Evolutionary conservation across 1,140 invertebrate genomes (phyloP).

Genomic region (Hylaeus volcanicus): DNA sequence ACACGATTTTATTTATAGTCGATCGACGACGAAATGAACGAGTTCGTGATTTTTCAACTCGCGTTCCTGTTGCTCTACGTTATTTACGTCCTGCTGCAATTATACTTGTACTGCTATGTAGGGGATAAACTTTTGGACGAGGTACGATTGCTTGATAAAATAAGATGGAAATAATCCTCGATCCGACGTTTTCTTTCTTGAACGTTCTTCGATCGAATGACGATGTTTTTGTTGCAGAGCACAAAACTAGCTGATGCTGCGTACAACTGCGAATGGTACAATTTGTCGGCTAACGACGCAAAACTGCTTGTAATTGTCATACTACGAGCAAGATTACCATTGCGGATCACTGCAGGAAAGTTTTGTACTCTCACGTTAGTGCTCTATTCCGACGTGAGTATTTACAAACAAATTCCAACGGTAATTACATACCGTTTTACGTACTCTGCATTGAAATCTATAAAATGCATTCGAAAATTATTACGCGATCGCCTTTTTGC

Average conservation of each 20-base stretch:
- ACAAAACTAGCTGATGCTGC: slow-evolving; percentile 57
- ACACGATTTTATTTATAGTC: slow-evolving; percentile 21
- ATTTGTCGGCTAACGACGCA: slow-evolving; percentile 46
- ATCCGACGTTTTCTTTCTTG: no score
- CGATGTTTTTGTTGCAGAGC: slow-evolving; percentile 59
- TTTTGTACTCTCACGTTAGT: slow-evolving; percentile 61
- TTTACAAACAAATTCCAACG: not conserved
- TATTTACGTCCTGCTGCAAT: slow-evolving; percentile 41
- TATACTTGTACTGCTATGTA: slow-evolving; percentile 63
- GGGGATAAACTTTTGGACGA: slow-evolving; percentile 50
- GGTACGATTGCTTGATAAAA: slow-evolving; percentile 15
- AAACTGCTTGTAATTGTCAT: slow-evolving; percentile 68
- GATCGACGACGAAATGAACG: not conserved
- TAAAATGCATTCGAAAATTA: no score
- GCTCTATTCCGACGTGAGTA: slow-evolving; percentile 54
- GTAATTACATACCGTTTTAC: not conserved
- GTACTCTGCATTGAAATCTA: not conserved
- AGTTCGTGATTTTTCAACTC: slow-evolving; percentile 34
- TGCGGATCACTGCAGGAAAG: slow-evolving; percentile 66
- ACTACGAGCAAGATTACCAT: slow-evolving; percentile 57
- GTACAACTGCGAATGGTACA: slow-evolving; percentile 70
- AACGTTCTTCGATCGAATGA: no score
- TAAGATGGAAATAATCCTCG: no score
- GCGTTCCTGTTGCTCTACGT: slow-evolving; percentile 44
- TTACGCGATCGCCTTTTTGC: no score